Evolutionary conservation across 2,113 vertebrate genomes (phyloP), one percentile per base, ranked within the genome.

Genomic region (Antechinus stuartii): DNA sequence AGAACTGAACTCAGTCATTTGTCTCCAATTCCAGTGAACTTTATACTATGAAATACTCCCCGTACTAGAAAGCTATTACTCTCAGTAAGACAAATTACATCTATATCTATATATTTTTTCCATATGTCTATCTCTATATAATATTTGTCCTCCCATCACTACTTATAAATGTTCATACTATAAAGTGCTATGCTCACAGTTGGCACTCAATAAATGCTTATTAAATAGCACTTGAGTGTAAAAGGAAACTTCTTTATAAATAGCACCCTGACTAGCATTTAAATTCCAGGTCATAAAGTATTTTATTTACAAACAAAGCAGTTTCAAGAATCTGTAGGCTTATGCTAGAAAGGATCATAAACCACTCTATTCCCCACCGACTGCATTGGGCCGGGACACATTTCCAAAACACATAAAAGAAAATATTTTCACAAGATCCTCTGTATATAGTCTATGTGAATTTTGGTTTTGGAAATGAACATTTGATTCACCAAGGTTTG

Each of bases 231-330:
- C 30, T 76, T 76, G 68, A 42, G 16, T 84, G 22, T 84, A 89
- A 24, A 91, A 4, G 42, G 57, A 91, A 24, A n/a, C 27, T 26
- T 84, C 92, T 93, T 91, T n/a, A 52, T 54, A 91, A 49, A 91
- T 10, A 93, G 54, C 89, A 61, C 49, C 16, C 42, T 54, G n/a
- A 23, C 46, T 5, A 84, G 76, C 76, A 68, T 52, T 4, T 94
- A 91, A 42, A 91, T 91, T 93, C 16, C 27, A 50, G 27, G n/a
- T 89, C 68, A 23, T 84, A 93, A 95, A 91, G 50, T 11, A 95
- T 35, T 91, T 91, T 52, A 91, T 91, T 91, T 91, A 27, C 24
- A 91, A 91, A 91, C 90, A 91, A 27, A 91, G 90, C 57, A 76
- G 35, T 92, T 95, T 54, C 30, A 92, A 49, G 76, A 68, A 84